phyloP scores from a whole-genome alignment of 30 jellyfish, hydroid and myxozoan species.

The Pelagia noctiluca region DNA sequence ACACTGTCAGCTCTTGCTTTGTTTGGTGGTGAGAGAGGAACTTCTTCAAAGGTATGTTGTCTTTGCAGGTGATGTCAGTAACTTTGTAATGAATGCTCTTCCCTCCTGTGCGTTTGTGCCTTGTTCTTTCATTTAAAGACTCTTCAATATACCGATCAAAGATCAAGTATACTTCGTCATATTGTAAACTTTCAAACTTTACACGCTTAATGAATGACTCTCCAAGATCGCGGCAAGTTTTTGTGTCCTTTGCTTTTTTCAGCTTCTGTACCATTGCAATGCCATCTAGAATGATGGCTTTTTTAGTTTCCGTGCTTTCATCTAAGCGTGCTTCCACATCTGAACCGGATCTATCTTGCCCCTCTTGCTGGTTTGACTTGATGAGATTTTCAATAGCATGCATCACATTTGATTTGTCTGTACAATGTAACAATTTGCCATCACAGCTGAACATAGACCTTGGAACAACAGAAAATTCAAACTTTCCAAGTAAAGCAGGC shows the following conservation, averaged over 20 bases:
- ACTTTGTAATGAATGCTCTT: slow-evolving; percentile 31
- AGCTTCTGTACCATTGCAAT: too few relatives aligned
- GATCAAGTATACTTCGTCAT: slow-evolving; percentile 33
- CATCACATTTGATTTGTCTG: slow-evolving; percentile 30
- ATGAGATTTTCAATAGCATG: slow-evolving; percentile 13
- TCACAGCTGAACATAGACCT: slow-evolving; percentile 8
- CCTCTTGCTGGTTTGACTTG: too few relatives aligned
- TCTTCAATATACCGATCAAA: slow-evolving; percentile 43
- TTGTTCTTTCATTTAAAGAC: slow-evolving; percentile 44
- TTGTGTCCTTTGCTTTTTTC: too few relatives aligned
- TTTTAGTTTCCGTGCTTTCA: too few relatives aligned
- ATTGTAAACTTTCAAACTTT: slow-evolving; percentile 10
- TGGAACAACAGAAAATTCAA: slow-evolving; percentile 31
- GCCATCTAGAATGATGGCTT: too few relatives aligned
- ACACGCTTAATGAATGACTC: slow-evolving; percentile 35
- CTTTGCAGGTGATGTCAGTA: not conserved
- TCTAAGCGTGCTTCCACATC: too few relatives aligned
- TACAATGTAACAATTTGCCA: not conserved
- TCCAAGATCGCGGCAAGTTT: too few relatives aligned
- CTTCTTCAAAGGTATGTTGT: slow-evolving; percentile 6
- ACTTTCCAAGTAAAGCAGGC: slow-evolving; percentile 25
- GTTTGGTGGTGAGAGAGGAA: slow-evolving; percentile 41
- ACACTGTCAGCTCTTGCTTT: slow-evolving; percentile 40
- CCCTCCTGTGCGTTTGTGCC: slow-evolving; percentile 45
- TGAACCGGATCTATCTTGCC: too few relatives aligned